These are phyloP conservation scores for Menidia menidia DNA, from an alignment of 2,797 vertebrate genomes.

Conservation along the genomic window DNA sequence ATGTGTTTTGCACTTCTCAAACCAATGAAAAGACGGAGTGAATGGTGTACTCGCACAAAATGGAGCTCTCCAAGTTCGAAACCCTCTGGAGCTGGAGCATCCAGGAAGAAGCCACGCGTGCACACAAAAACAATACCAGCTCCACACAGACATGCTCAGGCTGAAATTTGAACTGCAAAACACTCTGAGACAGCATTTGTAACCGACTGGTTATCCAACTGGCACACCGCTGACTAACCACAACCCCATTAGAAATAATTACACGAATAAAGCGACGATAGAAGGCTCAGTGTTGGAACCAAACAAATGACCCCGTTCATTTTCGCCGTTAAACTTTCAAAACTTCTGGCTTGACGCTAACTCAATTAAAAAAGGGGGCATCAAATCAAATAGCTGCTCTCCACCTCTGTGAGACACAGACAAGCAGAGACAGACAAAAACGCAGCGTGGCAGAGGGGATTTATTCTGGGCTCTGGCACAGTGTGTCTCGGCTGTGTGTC, in stretches of 20 bases:
- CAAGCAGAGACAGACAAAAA: conserved; percentile 35
- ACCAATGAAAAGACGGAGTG: too few relatives aligned
- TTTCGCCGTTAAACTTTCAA: background rate
- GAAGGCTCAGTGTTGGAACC: background rate
- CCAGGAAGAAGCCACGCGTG: background rate
- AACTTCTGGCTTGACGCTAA: background rate
- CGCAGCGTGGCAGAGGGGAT: conserved; percentile 25
- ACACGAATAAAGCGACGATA: background rate
- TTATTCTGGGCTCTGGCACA: conserved; percentile 69
- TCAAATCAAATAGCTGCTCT: background rate
- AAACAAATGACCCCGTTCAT: background rate
- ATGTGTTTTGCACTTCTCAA: too few relatives aligned
- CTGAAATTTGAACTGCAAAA: too few relatives aligned
- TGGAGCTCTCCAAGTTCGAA: too few relatives aligned
- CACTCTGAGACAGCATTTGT: too few relatives aligned
- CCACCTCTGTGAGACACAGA: conserved; percentile 18
- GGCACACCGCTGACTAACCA: too few relatives aligned
- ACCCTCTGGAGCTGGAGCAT: background rate
- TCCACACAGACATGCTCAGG: too few relatives aligned
- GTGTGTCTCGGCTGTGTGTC: conserved; percentile 41
- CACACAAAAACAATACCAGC: background rate
- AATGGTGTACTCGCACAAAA: too few relatives aligned
- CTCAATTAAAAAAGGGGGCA: conserved; percentile 5
- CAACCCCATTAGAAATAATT: too few relatives aligned
- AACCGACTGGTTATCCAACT: too few relatives aligned